Evolutionary conservation across 2,113 vertebrate species (phyloP).

Genomic region (Poeciliopsis occidentalis): DNA sequence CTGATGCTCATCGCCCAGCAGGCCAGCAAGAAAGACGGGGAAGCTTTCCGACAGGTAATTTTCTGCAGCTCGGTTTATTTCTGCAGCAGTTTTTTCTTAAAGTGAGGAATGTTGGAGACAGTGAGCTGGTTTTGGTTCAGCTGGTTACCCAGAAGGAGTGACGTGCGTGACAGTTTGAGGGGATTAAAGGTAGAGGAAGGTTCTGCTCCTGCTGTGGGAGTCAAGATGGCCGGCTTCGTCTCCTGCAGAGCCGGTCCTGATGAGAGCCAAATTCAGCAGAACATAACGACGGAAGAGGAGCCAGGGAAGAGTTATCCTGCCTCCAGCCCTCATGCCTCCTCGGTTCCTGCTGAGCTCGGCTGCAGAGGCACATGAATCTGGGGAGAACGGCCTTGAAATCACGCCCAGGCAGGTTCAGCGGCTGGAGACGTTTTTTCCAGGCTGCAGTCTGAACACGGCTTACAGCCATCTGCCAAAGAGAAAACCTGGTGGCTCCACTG

Average conservation of each 20-base stretch:
- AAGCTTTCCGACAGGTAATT: constrained; percentile 80
- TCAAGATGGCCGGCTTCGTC: constrained; percentile 16
- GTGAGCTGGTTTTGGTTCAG: neutral
- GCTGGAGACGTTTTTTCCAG: neutral
- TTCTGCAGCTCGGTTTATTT: neutral
- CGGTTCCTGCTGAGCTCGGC: neutral
- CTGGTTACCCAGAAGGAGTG: neutral
- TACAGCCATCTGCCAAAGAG: neutral
- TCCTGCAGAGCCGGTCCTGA: constrained; percentile 9
- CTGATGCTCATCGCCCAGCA: constrained; percentile 75
- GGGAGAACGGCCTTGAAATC: neutral
- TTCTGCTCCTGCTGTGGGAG: constrained; percentile 33
- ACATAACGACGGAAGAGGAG: neutral
- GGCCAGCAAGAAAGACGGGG: constrained; percentile 74
- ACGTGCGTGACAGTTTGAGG: neutral
- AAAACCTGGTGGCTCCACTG: neutral
- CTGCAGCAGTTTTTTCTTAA: neutral
- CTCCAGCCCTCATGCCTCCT: neutral
- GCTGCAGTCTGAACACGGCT: neutral
- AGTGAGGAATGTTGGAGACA: neutral
- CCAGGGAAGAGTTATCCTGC: neutral
- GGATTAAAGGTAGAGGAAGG: neutral
- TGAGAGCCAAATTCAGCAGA: constrained; percentile 9
- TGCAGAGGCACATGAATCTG: too few relatives aligned
- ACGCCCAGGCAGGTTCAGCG: neutral